Evolutionary conservation across 2,888 invertebrate genomes (phyloP).

Genomic region (Drosophila buzzatii): DNA sequence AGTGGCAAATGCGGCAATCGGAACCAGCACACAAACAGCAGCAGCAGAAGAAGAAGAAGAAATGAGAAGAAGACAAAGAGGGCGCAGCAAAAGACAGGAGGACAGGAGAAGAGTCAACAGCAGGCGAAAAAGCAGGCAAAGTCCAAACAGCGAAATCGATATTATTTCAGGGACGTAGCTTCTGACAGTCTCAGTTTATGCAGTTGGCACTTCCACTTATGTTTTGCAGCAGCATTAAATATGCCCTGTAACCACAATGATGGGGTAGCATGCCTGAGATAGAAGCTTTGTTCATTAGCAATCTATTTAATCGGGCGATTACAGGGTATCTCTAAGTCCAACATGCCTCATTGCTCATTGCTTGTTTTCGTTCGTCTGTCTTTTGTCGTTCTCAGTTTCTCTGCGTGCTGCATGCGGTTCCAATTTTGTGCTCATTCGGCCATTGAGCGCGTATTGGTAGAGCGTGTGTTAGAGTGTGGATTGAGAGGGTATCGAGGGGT

Average conservation of each 20-base stretch:
- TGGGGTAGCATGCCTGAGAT: not conserved
- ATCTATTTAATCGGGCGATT: fast-evolving
- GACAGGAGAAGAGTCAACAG: conserved; percentile 22
- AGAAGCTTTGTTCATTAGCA: not conserved
- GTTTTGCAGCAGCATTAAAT: not conserved
- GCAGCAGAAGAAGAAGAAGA: conserved; percentile 4
- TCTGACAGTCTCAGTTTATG: conserved; percentile 32
- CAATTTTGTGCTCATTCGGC: conserved; percentile 70
- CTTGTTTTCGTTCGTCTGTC: conserved; percentile 19
- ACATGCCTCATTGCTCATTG: not conserved
- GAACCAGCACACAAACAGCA: conserved; percentile 56
- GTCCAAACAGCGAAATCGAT: conserved; percentile 76
- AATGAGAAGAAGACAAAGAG: not conserved
- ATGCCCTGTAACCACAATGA: conserved; percentile 10
- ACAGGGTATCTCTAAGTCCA: conserved; percentile 13
- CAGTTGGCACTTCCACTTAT: conserved; percentile 35
- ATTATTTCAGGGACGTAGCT: conserved; percentile 75
- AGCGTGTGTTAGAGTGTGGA: not conserved
- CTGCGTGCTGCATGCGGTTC: conserved; percentile 56
- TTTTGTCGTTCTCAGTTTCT: conserved; percentile 20
- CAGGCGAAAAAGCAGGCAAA: conserved; percentile 40
- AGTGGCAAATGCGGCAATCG: conserved; percentile 62
- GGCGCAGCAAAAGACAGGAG: conserved; percentile 3
- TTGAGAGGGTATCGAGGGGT: not conserved
- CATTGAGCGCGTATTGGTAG: conserved; percentile 49